Evolutionary conservation across 2,113 vertebrate genomes (phyloP), one percentile per base, ranked within the genome.

Genomic region (Sorex araneus): DNA sequence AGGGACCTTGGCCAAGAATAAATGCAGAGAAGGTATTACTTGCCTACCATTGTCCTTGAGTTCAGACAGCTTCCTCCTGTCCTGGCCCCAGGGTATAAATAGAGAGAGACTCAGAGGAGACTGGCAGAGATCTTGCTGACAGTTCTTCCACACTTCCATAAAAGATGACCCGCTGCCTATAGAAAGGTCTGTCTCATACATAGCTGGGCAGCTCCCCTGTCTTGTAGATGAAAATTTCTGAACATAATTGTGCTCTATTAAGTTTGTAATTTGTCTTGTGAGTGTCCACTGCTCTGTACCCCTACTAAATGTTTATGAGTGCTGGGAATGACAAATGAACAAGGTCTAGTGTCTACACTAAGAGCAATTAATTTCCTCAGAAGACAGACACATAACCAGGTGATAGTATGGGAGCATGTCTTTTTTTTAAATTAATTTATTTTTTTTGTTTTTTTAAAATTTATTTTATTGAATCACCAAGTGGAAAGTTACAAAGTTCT

Each of bases 71-170:
- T 88, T 97, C 94, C 94, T 97, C 92, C 94, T 86, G 92, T 97
- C 96, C 95, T 86, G 96, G 93, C 93, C 93, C 96, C 92, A 92
- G 95, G 93, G 96, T 97, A 98, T 97, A 98, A 98, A 98, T 97
- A 98, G 96, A 98, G 96, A 97, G 92, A 97, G 94, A 95, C 89
- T 69, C 78, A 78, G 79, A 92, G 91, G 93, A 97, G 92, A 95
- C 94, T 96, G 97, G 95, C 97, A 96, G 95, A 96, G 89, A 94
- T 96, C 85, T 95, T 96, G 92, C 94, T 96, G 95, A 95, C 94
- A 95, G 93, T 63, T 81, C 81, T 98, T 96, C 96, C 87, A 96
- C 87, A 94, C 86, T 96, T 97, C 96, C 95, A 97, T 97, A 96
- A 97, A 87, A 94, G 84, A 96, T 96, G 96, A 97, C 93, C 96